phyloP scores from a whole-genome alignment of 2,113 vertebrate species.

The Cacatua alba region DNA sequence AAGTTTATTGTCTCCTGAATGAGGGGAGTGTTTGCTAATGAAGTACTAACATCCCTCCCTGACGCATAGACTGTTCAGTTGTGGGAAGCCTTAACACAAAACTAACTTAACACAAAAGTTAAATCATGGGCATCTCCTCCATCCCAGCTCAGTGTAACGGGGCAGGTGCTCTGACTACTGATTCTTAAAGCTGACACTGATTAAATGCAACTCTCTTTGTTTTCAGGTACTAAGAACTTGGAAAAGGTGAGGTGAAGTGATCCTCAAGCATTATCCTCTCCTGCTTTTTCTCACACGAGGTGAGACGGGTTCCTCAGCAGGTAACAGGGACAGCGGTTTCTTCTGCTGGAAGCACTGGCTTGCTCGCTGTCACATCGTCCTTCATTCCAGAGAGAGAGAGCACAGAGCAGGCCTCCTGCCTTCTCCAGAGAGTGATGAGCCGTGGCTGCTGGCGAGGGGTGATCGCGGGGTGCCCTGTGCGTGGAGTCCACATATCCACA shows the following conservation, averaged over 20 bases:
- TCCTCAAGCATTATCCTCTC: neutral
- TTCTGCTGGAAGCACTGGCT: constrained; percentile 11
- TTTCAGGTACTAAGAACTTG: constrained; percentile 37
- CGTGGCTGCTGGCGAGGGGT: neutral
- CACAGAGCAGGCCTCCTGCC: neutral
- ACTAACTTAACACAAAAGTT: neutral
- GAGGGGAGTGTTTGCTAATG: neutral
- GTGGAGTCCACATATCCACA: neutral
- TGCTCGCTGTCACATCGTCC: neutral
- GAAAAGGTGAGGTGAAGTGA: neutral
- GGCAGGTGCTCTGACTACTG: neutral
- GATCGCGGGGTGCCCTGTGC: accelerated
- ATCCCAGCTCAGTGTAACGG: neutral
- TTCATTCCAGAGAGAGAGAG: neutral
- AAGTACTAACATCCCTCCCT: neutral
- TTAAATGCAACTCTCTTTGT: neutral
- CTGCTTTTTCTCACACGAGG: constrained; percentile 53
- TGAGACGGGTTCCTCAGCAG: constrained; percentile 45
- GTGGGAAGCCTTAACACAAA: neutral
- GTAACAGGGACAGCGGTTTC: constrained; percentile 32
- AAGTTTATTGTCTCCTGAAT: neutral
- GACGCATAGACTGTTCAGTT: accelerated
- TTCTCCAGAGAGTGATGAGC: neutral
- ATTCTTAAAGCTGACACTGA: neutral
- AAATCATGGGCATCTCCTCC: neutral